Conservation (phyloP, 1,140 invertebrate species). For the Mylabris phalerata region DNA sequence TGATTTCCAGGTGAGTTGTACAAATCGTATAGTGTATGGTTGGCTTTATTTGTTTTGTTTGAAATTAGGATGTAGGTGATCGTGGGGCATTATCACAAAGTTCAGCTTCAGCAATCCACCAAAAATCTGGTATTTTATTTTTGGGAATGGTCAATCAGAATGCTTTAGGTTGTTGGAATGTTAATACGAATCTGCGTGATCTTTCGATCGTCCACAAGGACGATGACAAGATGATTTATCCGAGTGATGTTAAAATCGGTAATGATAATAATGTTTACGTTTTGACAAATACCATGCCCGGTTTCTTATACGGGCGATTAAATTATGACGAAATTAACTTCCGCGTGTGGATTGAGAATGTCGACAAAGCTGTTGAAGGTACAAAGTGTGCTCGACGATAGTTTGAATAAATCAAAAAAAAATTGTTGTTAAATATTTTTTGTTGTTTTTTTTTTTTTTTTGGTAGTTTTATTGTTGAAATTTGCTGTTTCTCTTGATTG, state of each 20-base stretch:
- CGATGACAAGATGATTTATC: conserved; percentile 57
- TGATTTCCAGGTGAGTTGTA: conserved; percentile 42
- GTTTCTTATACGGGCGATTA: conserved; percentile 51
- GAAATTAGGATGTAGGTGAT: conserved; percentile 47
- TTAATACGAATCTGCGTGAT: conserved; percentile 48
- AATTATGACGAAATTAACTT: conserved; percentile 53
- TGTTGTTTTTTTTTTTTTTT: background rate
- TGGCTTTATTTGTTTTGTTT: background rate
- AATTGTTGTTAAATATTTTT: background rate
- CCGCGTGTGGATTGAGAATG: conserved; percentile 44
- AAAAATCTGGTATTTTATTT: conserved; percentile 50
- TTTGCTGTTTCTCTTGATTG: no score
- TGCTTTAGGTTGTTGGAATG: conserved; percentile 65
- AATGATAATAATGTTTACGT: conserved; percentile 52
- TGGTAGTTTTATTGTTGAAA: background rate
- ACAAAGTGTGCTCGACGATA: conserved; percentile 25
- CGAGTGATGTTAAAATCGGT: conserved; percentile 44
- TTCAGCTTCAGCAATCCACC: conserved; percentile 53
- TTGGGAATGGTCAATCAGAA: conserved; percentile 58
- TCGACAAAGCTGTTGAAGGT: conserved; percentile 27
- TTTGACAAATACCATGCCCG: conserved; percentile 53
- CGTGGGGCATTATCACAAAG: conserved; percentile 54
- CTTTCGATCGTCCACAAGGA: conserved; percentile 54
- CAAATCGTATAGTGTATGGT: background rate
- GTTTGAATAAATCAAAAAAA: background rate